Evolutionary conservation across 2,113 vertebrate species (phyloP), one percentile per base, ranked within the genome.

Genomic region (Genyomyrus donnyi): DNA sequence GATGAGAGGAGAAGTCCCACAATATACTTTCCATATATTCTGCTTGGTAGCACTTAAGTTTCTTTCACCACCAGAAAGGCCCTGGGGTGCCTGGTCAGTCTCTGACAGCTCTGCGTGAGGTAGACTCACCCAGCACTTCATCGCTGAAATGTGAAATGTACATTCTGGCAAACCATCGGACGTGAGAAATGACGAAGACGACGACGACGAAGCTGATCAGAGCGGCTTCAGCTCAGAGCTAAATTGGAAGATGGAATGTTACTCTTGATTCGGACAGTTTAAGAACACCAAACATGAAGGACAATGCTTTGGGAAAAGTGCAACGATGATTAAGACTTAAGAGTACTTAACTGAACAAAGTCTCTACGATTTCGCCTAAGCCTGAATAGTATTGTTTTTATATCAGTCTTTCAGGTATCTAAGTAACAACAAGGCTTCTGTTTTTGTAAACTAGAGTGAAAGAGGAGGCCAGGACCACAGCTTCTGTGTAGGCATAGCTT

Each of bases 51-150:
- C 89, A 31, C 88, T 91, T 83, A 70, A 62, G 39, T 88, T 89
- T 48, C 15, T 39, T 70, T 83, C 80, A 56, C 88, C 42, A 88
- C 45, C 24, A 27, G 42, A 77, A 0, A 90, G 10, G 0, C 62
- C 70, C 39, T 27, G 46, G 45, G 70, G 85, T 39, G 62, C 31
- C 8, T 87, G 50, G 49, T 88, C 86, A 58, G 46, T 39, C 90
- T 53, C 70, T 42, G 87, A 89, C 58, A 86, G 90, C 83, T 89
- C 85, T 88, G 45, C 46, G 90, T 45, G 91, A 93, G 92, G 92
- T 92, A 92, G 90, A 93, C 83, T 56, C 88, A 90, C 88, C 90
- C 52, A 91, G 84, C 92, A 91, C 89, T 92, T 91, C 80, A 91
- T 93, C 93, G 91, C 93, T 90, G 86, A 90, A 83, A 80, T 66